Evolutionary conservation across 2,113 vertebrate genomes (phyloP).

Genomic region (Cromileptes altivelis): DNA sequence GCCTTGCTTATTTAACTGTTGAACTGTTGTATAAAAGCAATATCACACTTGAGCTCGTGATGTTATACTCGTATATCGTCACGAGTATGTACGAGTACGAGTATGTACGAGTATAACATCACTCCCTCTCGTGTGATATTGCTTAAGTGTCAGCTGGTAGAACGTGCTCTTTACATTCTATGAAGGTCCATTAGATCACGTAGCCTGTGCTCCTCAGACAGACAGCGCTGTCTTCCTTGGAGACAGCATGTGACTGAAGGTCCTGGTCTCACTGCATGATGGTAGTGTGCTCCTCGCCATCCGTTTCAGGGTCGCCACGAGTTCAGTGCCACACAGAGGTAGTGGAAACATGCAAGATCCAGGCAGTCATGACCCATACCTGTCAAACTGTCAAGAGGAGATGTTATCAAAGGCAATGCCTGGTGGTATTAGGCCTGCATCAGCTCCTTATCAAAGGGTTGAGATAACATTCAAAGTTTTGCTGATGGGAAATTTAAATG

Average conservation of each 20-base stretch:
- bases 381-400: constrained; percentile 41
- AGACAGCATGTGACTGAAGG: constrained; percentile 33
- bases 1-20: too few species aligned
- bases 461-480: constrained; percentile 23
- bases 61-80: too few species aligned
- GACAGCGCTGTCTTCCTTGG: constrained; percentile 13
- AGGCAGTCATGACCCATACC: constrained; percentile 30
- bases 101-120: too few species aligned
- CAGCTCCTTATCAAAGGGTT: constrained; percentile 40
- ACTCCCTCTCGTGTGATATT: too few species aligned
- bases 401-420: constrained; percentile 29
- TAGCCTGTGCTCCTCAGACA: constrained; percentile 19
- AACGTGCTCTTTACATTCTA: not conserved
- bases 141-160: not conserved
- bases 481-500: constrained; percentile 29
- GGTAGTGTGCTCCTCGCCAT: constrained; percentile 13
- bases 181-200: not conserved
- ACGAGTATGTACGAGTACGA: too few species aligned
- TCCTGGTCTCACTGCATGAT: constrained; percentile 21
- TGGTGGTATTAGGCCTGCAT: constrained; percentile 10
- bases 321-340: constrained; percentile 36
- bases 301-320: constrained; percentile 19
- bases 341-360: constrained; percentile 5
- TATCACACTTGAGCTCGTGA: too few species aligned
- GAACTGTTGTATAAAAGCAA: too few species aligned